Evolutionary conservation across 2,888 invertebrate genomes (phyloP), one percentile per base, ranked within the genome.

Genomic region (Mycalesis mineus): DNA sequence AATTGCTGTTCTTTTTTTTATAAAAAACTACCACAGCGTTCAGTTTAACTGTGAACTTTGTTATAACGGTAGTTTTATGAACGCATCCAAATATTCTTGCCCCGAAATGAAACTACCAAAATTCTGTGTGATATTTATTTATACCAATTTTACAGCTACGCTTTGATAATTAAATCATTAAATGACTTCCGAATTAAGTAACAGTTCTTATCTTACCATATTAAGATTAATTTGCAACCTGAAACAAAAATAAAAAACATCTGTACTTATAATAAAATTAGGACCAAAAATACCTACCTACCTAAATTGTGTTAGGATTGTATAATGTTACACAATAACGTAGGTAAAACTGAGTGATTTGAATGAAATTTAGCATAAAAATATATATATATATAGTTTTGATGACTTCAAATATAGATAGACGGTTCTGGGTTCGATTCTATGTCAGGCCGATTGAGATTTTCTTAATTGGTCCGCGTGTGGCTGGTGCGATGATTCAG

Each of bases 1-100:
- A 63, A 45, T 28, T 11, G 8, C 36, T 36, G 36, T 36, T 67
- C 69, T 70, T 72, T 69, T 67, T 56, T 45, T 36, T 52, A 7
- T 8, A 13, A 39, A 68, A 77, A 76, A 63, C 77, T 82, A 80
- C 78, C 60, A 73, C 55, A 67, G 73, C 79, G 80, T 83, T 80
- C 78, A 58, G 51, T 47, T 51, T 54, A 22, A 45, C 9, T 15
- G 2, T 7, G 13, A 1, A 33, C 1, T 29, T 15, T 14, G 4
- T 14, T 4, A 31, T 37, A 45, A 14, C 66, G 53, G 64, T 65
- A 66, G 62, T 36, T 64, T 68, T 61, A 13, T 71, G 78, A 78
- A 80, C 75, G 81, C 78, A 71, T 55, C 41, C 39, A 39, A 40
- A 40, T 15, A 2, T 31, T 41, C n/a, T 70, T 36, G 7, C 33